Base-by-base conservation (phyloP, 2,888 invertebrate genomes). In the Synanthedon vespiformis region DNA sequence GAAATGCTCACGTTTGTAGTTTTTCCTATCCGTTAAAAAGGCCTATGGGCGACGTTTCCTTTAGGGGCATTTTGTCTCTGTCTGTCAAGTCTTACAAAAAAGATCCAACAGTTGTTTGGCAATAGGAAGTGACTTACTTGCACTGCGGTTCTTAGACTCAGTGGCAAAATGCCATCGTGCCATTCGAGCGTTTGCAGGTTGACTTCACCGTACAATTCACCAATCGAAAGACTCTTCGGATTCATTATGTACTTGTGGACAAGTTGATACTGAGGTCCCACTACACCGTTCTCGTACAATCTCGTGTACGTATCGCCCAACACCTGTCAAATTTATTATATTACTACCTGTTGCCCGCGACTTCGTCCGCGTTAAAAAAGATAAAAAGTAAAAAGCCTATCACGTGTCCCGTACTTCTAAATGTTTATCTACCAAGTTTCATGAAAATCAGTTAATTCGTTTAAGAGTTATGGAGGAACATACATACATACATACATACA, bases 171-270 rank as follows among this genome's bases (percentile, higher is more conserved):
- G 0, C 97, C 97, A 72, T 97, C 97, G 62, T 91, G 92, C 97
- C 97, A 97, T 77, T 97, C 97, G 61, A 96, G 82, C 0, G 96
- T 95, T 60, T 93, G 90, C 11, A 91, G 81, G 76, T 95, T 94
- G 0, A 96, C 92, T 72, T 93, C 95, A 0, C 97, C 97, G 63
- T 96, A 97, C 12, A 97, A 77, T 76, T 97, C 96, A 14, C 95
- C 96, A 68, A 95, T 93, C 0, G 92, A 92, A 11, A 97, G 91
- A 40, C 96, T 93, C 79, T 97, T 97, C 0, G 97, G 97, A 74
- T 97, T 97, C 80, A 97, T 89, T 1, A 92, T 91, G 67, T 93
- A 94, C 54, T 92, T 93, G 61, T 90, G 90, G 0, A 96, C 96
- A 0, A 89, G 89, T 59, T 92, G 90, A 68, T 92, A 94, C 65